Base-by-base conservation (phyloP, 2,113 vertebrate genomes). In the Coracopsis vasa region DNA sequence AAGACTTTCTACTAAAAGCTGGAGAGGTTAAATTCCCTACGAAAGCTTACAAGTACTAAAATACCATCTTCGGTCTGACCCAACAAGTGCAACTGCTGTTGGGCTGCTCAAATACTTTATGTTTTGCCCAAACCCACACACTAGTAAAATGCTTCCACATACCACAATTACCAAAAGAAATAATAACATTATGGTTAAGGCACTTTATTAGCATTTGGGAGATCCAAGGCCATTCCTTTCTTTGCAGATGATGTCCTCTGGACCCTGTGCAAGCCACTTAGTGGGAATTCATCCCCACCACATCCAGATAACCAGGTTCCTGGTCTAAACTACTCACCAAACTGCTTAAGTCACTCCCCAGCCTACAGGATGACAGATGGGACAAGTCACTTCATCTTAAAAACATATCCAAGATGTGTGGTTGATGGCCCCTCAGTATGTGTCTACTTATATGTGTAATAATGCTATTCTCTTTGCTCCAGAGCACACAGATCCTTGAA, bases 361-460 rank as follows among this genome's bases (percentile, higher is more conserved):
- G 47, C 37, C 74, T n/a, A 11, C 2, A 24, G 44, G 37, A 39
- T 41, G 42, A 33, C 0, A 45, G 27, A 35, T 3, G 15, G 48
- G 56, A 58, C 39, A 29, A 33, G 5, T 45, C 24, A 35, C 37
- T 21, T 11, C 28, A 27, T 9, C 33, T 31, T 37, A 35, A 47
- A 45, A 54, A 61, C 33, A 58, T 58, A 58, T 58, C 48, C 44
- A 41, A n/a, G 51, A 20, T 23, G 16, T 10, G 44, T 5, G 25
- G 56, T 58, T 23, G 54, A 25, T 15, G 7, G 17, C 11, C 39
- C n/a, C 24, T 11, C 37, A 2, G 16, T 4, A 4, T 0, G 6
- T 3, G 16, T 9, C 37, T n/a, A 13, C 13, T 42, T n/a, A 7
- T 1, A 7, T 1, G 15, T 13, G 1, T 2, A 10, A 11, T 6